Percentiles rank a stretch among this genome's conserved stretches.
Conservation (phyloP, 2,113 vertebrate species). For the Poecile atricapillus region DNA sequence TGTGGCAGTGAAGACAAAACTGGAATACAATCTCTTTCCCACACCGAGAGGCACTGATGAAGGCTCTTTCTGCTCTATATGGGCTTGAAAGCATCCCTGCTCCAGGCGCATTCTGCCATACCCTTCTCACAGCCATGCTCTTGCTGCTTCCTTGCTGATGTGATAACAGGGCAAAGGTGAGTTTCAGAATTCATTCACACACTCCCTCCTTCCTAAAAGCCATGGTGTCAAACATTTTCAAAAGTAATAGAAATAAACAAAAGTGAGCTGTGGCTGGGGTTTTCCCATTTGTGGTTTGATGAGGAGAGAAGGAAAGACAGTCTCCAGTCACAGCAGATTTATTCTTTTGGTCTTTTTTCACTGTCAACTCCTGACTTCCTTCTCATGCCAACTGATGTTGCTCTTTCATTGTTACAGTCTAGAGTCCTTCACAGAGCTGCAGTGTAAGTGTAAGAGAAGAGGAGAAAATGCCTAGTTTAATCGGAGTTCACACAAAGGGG, state of each 20-base stretch:
- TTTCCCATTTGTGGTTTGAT: conserved; percentile 39
- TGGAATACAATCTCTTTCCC: neutral
- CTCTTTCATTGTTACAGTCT: neutral
- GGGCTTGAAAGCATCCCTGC: neutral
- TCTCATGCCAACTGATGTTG: neutral
- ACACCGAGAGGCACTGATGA: neutral
- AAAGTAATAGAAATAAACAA: conserved; percentile 6
- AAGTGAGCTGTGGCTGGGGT: neutral
- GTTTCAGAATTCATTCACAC: neutral
- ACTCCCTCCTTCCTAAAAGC: neutral
- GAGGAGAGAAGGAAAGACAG: neutral
- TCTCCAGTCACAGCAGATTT: neutral
- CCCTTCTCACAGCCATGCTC: neutral
- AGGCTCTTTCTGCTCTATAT: neutral
- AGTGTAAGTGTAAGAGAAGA: neutral
- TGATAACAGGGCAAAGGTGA: fast-evolving
- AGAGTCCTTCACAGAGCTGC: neutral
- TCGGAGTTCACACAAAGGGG: neutral
- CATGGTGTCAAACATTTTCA: neutral
- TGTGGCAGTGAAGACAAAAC: neutral
- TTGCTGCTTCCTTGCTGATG: neutral
- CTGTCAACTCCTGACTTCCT: neutral
- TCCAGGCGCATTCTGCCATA: neutral
- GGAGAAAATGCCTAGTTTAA: neutral
- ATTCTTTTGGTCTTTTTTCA: neutral